Base-by-base conservation (phyloP, 2,113 vertebrate genomes). In the Pituophis catenifer region DNA sequence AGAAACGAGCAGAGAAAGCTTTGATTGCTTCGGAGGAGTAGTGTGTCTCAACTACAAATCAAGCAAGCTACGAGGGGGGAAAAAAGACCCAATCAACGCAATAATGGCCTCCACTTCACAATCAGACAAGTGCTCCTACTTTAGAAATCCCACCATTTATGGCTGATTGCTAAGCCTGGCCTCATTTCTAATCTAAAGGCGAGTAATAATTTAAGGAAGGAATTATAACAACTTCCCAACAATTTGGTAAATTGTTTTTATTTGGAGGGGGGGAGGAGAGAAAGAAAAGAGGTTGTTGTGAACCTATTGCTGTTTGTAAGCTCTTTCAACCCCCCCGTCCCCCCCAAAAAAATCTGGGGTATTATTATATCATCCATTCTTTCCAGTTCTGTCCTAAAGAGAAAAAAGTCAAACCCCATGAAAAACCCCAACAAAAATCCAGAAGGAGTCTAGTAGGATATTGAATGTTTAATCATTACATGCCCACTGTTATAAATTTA, bases 91-190 rank as follows among this genome's bases (percentile, higher is more conserved):
- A 99, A 99, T 99, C 99, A 99, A 98, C 98, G 97, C 98, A 98
- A 98, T 99, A 99, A 99, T 99, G 98, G 98, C 98, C 97, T 96
- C 98, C 98, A 99, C 99, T 99, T 99, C 98, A 99, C 99, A 99
- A 99, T 99, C 99, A 99, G 98, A 98, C 98, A 99, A 98, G 98
- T 98, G 98, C 99, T 98, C 95, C 98, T 98, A 98, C 98, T 98
- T 97, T 97, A 98, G 98, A 99, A 99, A 98, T 98, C 97, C 98
- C 97, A 98, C 98, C 98, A 98, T 99, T 99, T 99, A 98, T 97
- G 97, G 96, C 98, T 99, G 99, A 99, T 99, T 99, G 98, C 99
- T 98, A 98, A 98, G 98, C 97, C 98, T 97, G 97, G 97, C 98
- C 98, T 98, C 98, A 98, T 98, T 98, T 98, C 97, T 98, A 98